Percentiles rank a stretch among this genome's conserved stretches.
These are phyloP conservation scores for Homarus americanus DNA, from an alignment of 1,140 invertebrate species.

Conservation along the genomic window DNA sequence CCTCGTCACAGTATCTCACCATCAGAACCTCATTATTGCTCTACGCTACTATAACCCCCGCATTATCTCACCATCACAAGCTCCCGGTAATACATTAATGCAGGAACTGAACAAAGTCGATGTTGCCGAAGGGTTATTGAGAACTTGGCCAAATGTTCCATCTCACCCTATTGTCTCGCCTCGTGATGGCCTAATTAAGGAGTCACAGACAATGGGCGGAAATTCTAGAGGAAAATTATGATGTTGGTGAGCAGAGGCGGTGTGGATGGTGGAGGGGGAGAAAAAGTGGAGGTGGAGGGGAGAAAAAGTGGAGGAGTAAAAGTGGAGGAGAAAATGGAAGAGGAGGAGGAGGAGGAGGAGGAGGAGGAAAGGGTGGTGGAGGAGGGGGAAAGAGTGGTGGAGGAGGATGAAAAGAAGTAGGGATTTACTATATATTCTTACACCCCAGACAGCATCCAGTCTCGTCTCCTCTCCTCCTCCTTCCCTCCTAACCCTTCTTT, in stretches of 20 bases:
- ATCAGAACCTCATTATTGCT: too few relatives aligned
- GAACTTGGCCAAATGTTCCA: background rate
- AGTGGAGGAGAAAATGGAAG: too few relatives aligned
- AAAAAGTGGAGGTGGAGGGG: background rate
- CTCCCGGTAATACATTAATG: background rate
- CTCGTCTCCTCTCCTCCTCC: background rate
- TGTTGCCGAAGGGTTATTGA: background rate
- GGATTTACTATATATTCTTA: background rate
- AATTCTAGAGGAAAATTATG: background rate
- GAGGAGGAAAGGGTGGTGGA: background rate
- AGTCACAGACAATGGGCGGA: background rate
- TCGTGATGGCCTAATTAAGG: background rate
- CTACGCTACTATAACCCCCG: too few relatives aligned
- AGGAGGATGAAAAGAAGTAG: background rate
- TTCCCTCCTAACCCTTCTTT: background rate
- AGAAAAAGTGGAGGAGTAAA: background rate
- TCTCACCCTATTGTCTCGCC: background rate
- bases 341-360: background rate
- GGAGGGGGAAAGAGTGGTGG: background rate
- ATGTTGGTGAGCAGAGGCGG: background rate
- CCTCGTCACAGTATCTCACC: too few relatives aligned
- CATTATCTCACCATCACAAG: too few relatives aligned
- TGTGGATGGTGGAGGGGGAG: too few relatives aligned
- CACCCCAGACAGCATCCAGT: background rate
- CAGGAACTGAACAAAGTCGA: background rate